Base-by-base conservation (phyloP, 2,888 invertebrate species). In the Entomobrya multifasciata region DNA sequence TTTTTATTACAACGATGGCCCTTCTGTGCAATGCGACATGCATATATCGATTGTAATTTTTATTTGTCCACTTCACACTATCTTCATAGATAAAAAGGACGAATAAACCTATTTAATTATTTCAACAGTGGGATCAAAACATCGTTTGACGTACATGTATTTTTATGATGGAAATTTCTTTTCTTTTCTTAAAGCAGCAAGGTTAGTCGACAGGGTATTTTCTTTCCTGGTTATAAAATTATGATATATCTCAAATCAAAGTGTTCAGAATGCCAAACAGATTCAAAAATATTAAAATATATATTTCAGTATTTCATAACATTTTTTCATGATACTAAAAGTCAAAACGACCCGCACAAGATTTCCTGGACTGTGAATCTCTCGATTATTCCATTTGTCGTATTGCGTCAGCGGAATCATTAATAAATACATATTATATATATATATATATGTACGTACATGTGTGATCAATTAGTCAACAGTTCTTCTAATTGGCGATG, bases 171-270 rank as follows among this genome's bases (percentile, higher is more conserved):
- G 36, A 44, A 70, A 44, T 44, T 52, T 74, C 36, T 52, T 74
- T 74, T 70, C 76, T 30, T 55, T 55, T 27, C 13, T 17, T 10
- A 41, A 77, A 30, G 17, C n/a, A 41, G 41, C 57, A 60, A 77
- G 57, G 60, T 30, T 77, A 41, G 8, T 57, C 27, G 30, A 36
- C 17, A 27, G 11, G 10, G 55, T 36, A n/a, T 52, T 25, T 76
- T 77, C 77, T 77, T 77, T 77, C 60, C 77, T 77, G 77, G 77
- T 77, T 41, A 77, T 77, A 57, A 74, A 77, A 77, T 60, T 15
- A 41, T 8, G 0, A 52, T 25, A n/a, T n/a, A 52, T 20, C 77
- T 30, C 17, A 15, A 22, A 17, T 1, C 15, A 1, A 57, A 44
- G 52, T 47, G 47, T 47, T 47, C 0, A 17, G 44, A 25, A 22